Base-by-base conservation (phyloP, 2,888 invertebrate genomes). In the Scaptomyza reducta region DNA sequence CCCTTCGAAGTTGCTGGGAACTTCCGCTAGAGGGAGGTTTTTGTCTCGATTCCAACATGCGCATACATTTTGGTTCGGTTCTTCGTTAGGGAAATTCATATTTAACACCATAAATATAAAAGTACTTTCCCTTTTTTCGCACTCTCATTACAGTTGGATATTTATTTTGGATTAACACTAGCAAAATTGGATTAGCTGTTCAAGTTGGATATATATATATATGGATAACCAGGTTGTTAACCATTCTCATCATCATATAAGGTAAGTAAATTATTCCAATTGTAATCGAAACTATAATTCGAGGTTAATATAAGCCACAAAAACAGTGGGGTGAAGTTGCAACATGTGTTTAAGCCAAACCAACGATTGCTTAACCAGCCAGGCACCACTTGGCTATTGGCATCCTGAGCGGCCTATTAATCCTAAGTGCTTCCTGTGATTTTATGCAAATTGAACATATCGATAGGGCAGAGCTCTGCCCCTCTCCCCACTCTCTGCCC, bases 381-480 rank as follows among this genome's bases (percentile, higher is more conserved):
- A 55, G 41, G 9, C 41, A 44, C 54, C 64, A 44, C 50, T 49
- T 14, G 51, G 50, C 18, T 14, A 61, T 74, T 56, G 74, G 70
- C 70, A 58, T 55, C 25, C 64, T 38, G 41, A 63, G 64, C 66
- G 74, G 58, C 74, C 84, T 85, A 85, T 85, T 85, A 85, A 85
- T 88, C 84, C 88, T 85, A 85, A 85, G 84, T 87, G 84, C 84
- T 87, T 84, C 84, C 84, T 81, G 87, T 87, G 88, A 85, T 85
- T 88, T 88, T 85, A 85, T 85, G 84, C 85, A 85, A 85, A 85
- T 85, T 64, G 72, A 71, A 85, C 76, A 81, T 74, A 65, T 89
- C 89, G 91, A 79, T 71, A 22, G 55, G 60, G 70, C 46, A 55
- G 57, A 3, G 5, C 22, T 22, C n/a, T 14, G 5, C 6, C 31